phyloP scores from a whole-genome alignment of 1,140 invertebrate genomes.

The Drosophila kurseongensis region DNA sequence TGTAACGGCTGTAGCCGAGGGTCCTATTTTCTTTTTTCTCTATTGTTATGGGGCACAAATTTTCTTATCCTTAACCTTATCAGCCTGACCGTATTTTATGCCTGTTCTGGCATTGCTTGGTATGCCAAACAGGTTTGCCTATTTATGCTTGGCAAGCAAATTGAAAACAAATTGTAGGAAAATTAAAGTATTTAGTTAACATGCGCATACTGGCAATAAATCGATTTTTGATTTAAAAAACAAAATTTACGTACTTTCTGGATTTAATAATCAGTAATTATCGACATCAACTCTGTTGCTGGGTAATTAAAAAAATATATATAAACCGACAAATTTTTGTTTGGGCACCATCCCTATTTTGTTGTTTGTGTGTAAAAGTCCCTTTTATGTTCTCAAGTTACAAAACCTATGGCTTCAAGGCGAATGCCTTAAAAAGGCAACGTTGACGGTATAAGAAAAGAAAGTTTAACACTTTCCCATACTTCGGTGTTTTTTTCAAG shows the following conservation, averaged over 20 bases:
- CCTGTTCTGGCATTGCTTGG: not conserved
- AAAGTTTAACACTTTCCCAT: slow-evolving; percentile 65
- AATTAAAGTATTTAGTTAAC: not conserved
- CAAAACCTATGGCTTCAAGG: slow-evolving; percentile 38
- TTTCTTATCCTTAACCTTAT: slow-evolving; percentile 56
- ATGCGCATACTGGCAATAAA: not conserved
- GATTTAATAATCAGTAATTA: slow-evolving; percentile 42
- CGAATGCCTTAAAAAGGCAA: slow-evolving; percentile 17
- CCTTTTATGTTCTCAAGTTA: slow-evolving; percentile 73
- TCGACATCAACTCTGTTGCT: slow-evolving; percentile 23
- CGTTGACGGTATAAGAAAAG: slow-evolving; percentile 49
- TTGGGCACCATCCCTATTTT: slow-evolving; percentile 55
- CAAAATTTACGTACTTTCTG: no score
- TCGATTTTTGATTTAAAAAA: no score
- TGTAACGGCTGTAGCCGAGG: slow-evolving; percentile 32
- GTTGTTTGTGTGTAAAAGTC: slow-evolving; percentile 40
- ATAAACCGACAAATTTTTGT: slow-evolving; percentile 5
- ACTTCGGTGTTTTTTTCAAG: slow-evolving; percentile 23
- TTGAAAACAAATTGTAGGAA: slow-evolving; percentile 50
- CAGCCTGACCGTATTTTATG: slow-evolving; percentile 62
- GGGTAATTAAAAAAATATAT: slow-evolving; percentile 47
- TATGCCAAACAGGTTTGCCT: slow-evolving; percentile 3
- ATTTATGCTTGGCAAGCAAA: slow-evolving; percentile 61
- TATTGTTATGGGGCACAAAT: slow-evolving; percentile 42
- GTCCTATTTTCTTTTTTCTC: slow-evolving; percentile 19